phyloP scores from a whole-genome alignment of 2,113 vertebrate genomes.

The Protobothrops flavoviridis region DNA sequence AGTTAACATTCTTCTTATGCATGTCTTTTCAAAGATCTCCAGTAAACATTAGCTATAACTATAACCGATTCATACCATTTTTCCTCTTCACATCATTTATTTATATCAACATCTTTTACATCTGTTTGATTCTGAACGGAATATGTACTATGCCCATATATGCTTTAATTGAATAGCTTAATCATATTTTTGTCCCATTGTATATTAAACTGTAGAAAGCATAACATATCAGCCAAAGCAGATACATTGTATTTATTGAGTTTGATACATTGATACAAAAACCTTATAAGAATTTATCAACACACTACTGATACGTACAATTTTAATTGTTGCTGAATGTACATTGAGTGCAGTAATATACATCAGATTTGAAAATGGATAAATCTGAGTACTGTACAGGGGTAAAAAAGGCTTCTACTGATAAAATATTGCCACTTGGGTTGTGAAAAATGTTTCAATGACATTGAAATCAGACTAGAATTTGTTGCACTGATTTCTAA shows the following conservation, averaged over 20 bases:
- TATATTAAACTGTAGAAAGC: neutral
- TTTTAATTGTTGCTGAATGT: neutral
- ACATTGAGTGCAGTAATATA: neutral
- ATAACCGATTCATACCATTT: neutral
- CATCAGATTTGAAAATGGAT: neutral
- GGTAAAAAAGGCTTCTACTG: neutral
- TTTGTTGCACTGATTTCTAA: neutral
- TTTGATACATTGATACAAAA: neutral
- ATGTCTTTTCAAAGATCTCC: neutral
- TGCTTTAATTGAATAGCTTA: neutral
- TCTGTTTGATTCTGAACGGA: neutral
- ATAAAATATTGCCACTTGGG: neutral
- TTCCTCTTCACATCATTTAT: neutral
- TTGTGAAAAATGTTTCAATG: neutral
- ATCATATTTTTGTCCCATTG: neutral
- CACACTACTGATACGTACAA: neutral
- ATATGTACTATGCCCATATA: neutral
- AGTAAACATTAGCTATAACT: neutral
- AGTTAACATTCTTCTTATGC: neutral
- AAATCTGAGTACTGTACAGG: neutral
- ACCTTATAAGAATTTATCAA: accelerated
- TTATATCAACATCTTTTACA: neutral
- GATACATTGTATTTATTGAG: neutral
- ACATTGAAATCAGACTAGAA: neutral
- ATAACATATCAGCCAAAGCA: constrained; percentile 1